These are phyloP conservation scores for Clarias fuscus DNA, from an alignment of 2,797 vertebrate species.

Conservation along the genomic window DNA sequence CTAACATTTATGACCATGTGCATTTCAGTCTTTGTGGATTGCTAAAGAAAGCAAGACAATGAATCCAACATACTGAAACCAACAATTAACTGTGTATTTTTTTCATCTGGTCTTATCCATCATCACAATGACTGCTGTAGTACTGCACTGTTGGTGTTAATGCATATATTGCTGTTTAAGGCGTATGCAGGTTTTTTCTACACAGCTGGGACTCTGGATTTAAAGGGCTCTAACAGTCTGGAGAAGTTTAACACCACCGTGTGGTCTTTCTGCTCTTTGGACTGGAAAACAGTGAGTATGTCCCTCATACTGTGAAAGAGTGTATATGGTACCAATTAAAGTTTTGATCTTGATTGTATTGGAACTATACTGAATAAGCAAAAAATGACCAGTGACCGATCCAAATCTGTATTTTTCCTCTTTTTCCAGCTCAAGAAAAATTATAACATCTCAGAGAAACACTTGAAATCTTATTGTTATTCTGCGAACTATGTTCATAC, in stretches of 20 bases:
- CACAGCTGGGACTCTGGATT: slow-evolving; percentile 74
- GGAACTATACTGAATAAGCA: neutral
- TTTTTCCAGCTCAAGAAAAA: slow-evolving; percentile 74
- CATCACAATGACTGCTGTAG: neutral
- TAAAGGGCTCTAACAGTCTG: slow-evolving; percentile 74
- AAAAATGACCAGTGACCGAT: neutral
- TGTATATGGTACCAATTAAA: neutral
- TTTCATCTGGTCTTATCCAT: neutral
- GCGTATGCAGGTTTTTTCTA: slow-evolving; percentile 92
- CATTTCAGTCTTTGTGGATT: neutral
- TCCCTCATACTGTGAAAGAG: slow-evolving; percentile 15
- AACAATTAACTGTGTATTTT: neutral
- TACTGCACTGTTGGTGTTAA: slow-evolving; percentile 5
- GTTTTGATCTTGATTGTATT: neutral
- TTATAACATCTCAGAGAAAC: slow-evolving; percentile 67
- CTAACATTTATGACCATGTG: neutral
- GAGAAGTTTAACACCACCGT: slow-evolving; percentile 76
- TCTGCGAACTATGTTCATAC: slow-evolving; percentile 84
- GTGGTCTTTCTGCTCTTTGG: slow-evolving; percentile 76
- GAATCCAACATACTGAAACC: neutral
- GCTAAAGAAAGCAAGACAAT: neutral
- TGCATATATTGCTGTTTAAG: slow-evolving; percentile 64
- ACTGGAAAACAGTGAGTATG: slow-evolving; percentile 79
- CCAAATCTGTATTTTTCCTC: slow-evolving; percentile 10
- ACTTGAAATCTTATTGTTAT: slow-evolving; percentile 85